Base-by-base conservation (phyloP, 2,888 invertebrate species). In the Scelioninae gen. 2 region DNA sequence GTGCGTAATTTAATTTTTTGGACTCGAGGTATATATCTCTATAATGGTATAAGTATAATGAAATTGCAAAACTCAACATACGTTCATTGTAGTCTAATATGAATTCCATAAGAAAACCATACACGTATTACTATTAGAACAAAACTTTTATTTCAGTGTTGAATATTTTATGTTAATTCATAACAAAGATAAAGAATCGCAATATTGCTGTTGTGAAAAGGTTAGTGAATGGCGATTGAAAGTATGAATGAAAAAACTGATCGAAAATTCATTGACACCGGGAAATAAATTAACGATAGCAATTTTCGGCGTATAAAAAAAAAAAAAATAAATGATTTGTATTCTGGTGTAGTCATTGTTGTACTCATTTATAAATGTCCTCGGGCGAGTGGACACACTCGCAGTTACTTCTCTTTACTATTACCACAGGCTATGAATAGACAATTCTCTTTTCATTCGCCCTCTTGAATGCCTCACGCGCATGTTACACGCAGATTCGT, bases 391-490 rank as follows among this genome's bases (percentile, higher is more conserved):
- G 41, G 48, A 19, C 53, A 58, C 50, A 72, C 77, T 74, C 76
- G 73, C 78, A 75, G 77, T 77, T 77, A 77, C 74, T 76, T 76
- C 78, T 78, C 76, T 76, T 78, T 79, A 78, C 79, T 70, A 72
- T 75, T 76, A 75, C 76, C 73, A 68, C 70, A 63, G 50, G 61
- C 73, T 75, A 74, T 74, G 55, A 75, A 65, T 46, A 72, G 65
- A 60, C 68, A 58, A 76, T 76, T 75, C 74, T 77, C 75, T 73
- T 73, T 63, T 46, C 68, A 64, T 58, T 68, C 48, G 58, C 41
- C 53, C 73, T 19, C 64, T 64, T 52, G 33, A 43, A 41, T 57
- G 45, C 48, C 37, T 53, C 48, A 43, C 64, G 35, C 28, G 15
- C 67, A 65, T 55, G 60, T 18, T 65, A 39, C 35, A 50, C 50